phyloP scores from a whole-genome alignment of 2,797 vertebrate genomes.

The Yasuhikotakia modesta region DNA sequence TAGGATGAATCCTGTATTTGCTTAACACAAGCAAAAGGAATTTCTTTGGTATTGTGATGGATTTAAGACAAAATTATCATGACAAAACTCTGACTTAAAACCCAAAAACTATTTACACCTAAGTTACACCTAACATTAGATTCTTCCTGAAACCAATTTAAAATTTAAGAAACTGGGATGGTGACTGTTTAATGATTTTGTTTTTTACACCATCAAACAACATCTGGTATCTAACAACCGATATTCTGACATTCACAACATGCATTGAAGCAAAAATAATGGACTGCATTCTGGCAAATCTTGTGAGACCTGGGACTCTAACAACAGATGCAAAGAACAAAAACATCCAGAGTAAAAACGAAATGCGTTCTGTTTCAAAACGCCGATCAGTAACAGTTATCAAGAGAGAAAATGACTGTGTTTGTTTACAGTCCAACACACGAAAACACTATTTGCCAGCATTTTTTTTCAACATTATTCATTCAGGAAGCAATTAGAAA shows the following conservation, averaged over 20 bases:
- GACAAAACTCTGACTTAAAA: neutral
- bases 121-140: constrained; percentile 32
- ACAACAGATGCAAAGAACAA: constrained; percentile 27
- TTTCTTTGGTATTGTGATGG: constrained; percentile 25
- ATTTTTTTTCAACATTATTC: neutral
- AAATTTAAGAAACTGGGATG: neutral
- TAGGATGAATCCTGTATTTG: constrained; percentile 20
- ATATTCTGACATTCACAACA: constrained; percentile 22
- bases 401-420: constrained; percentile 7
- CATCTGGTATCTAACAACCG: constrained; percentile 1
- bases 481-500: constrained; percentile 17
- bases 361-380: constrained; percentile 23
- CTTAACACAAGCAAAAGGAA: constrained; percentile 12
- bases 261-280: constrained; percentile 1
- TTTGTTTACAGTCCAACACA: constrained; percentile 32
- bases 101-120: too few species aligned
- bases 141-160: constrained; percentile 25
- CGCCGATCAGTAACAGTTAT: constrained; percentile 24
- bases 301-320: constrained; percentile 27
- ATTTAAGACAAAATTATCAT: constrained; percentile 1
- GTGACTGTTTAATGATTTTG: neutral
- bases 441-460: neutral
- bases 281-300: constrained; percentile 8
- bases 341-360: constrained; percentile 35
- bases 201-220: neutral